Conservation (phyloP, 2,113 vertebrate genomes). For the Chelonoidis abingdonii region DNA sequence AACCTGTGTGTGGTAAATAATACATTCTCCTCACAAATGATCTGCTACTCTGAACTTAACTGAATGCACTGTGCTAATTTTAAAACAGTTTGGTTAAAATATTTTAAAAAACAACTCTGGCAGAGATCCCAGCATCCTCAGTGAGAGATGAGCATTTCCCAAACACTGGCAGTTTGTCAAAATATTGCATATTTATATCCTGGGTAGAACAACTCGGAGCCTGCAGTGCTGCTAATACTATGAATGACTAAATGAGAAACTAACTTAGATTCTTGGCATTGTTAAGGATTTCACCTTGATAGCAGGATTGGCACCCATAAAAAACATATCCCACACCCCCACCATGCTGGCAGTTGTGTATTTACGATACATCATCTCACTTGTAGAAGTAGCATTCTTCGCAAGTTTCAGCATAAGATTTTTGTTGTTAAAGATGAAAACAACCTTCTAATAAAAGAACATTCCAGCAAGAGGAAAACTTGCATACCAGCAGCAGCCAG, state of each 20-base stretch:
- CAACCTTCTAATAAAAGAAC: neutral
- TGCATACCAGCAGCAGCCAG: neutral
- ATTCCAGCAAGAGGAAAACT: neutral
- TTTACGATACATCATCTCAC: neutral
- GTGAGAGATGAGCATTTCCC: neutral
- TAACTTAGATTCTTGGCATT: accelerated
- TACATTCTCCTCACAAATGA: neutral
- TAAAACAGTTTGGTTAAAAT: neutral
- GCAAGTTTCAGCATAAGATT: neutral
- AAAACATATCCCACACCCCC: neutral
- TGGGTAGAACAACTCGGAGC: neutral
- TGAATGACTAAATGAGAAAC: neutral
- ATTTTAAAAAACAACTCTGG: neutral
- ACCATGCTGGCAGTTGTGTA: neutral
- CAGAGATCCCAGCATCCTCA: neutral
- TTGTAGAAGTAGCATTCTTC: neutral
- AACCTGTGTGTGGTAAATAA: accelerated
- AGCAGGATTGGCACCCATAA: accelerated
- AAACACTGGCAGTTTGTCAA: neutral
- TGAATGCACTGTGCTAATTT: neutral
- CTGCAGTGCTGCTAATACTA: neutral
- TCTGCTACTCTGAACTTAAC: neutral
- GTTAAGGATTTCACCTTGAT: neutral
- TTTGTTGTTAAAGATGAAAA: neutral
- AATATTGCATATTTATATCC: neutral